Evolutionary conservation across 1,140 invertebrate species (phyloP), one percentile per base, ranked within the genome.

Genomic region (Cyphomyrmex costatus): DNA sequence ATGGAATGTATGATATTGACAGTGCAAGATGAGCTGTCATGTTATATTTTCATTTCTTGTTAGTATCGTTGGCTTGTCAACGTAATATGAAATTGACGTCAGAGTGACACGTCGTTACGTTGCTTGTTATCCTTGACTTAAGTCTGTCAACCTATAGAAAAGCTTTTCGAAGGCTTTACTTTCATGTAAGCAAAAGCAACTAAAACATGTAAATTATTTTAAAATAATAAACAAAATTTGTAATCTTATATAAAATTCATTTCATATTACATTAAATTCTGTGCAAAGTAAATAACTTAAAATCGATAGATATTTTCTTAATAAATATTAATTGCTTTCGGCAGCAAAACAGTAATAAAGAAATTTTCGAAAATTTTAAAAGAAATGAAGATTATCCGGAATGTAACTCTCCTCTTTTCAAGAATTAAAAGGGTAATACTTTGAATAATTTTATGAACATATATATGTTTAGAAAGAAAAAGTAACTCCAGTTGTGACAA

Each of bases 21-120:
- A 83, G 36, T 83, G 24, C 12, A 8, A 27, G 68, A 74, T 73
- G 51, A 73, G 24, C 33, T 71, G 65, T 82, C 53, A 42, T 33
- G 53, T 61, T 74, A 58, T 74, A 83, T 83, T 74, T 74, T 74
- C 4, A 74, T 61, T 73, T 83, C 36, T 83, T 27, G 53, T 74
- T 73, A 73, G 53, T 49, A 83, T 73, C 56, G 36, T 27, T 83
- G 33, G 12, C 33, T 21, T 42, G 76, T 51, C 76, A 65, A 79
- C 51, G 66, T 83, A 60, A 74, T 61, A 27, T 30, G 49, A 83
- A 83, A 61, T 73, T 49, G 53, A 60, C 36, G 19, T 33, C 30
- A 24, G 24, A 58, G 12, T 73, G 79, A 83, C 53, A 74, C 14
- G 27, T 74, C 14, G 36, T 82, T 82, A 71, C 36, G 33, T 73